A percentile compares a stretch with the other conserved stretches of the same genome.
Conservation (phyloP, 2,113 vertebrate species). For the Pionites leucogaster region DNA sequence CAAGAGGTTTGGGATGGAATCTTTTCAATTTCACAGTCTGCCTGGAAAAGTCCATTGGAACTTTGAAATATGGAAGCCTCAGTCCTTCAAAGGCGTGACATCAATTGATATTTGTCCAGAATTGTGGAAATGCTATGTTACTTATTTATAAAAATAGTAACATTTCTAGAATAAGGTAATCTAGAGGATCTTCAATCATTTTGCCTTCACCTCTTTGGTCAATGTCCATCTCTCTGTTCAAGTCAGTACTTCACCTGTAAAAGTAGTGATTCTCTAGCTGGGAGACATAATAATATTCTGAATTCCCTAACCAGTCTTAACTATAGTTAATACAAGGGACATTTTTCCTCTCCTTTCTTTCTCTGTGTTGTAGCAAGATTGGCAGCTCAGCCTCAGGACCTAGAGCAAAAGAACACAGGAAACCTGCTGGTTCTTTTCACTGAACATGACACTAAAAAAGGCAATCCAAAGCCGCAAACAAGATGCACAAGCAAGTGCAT, state of each 20-base stretch:
- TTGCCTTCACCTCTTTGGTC: not conserved
- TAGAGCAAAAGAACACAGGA: not conserved
- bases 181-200: not conserved
- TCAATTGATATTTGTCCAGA: not conserved
- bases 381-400: not conserved
- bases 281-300: not conserved
- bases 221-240: not conserved
- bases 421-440: not conserved
- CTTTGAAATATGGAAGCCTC: not conserved
- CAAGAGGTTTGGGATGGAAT: not conserved
- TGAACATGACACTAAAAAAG: not conserved
- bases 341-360: not conserved
- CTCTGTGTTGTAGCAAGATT: not conserved
- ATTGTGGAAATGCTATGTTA: not conserved
- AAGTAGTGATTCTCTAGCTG: not conserved
- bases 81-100: not conserved
- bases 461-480: not conserved
- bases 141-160: not conserved
- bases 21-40: not conserved
- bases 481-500: not conserved
- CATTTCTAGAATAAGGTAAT: not conserved
- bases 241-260: not conserved
- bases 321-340: not conserved
- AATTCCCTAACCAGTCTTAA: not conserved
- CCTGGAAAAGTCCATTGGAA: not conserved